A percentile compares a stretch with the other conserved stretches of the same genome.
phyloP scores from a whole-genome alignment of 2,888 invertebrate genomes.

The Himalopsyche tibetana region DNA sequence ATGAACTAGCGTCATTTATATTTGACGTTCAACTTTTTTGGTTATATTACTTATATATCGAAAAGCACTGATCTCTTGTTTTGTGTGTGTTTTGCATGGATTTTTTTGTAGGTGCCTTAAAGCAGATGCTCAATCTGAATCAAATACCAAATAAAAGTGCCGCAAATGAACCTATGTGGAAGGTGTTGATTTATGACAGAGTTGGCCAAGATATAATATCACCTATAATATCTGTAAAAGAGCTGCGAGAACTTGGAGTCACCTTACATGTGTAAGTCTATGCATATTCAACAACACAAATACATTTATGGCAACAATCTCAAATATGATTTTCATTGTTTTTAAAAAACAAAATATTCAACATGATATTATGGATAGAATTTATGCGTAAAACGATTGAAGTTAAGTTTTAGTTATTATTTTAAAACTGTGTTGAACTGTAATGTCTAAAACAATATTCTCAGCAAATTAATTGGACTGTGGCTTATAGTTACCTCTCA shows the following conservation, averaged over 20 bases:
- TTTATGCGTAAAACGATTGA: too few species aligned
- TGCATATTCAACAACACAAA: slow-evolving; percentile 46
- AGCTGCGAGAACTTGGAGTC: slow-evolving; percentile 95
- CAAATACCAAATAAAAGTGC: slow-evolving; percentile 85
- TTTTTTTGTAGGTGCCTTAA: slow-evolving; percentile 87
- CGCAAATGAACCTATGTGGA: slow-evolving; percentile 94
- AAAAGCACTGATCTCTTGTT: neutral
- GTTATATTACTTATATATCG: slow-evolving; percentile 31
- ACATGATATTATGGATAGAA: too few species aligned
- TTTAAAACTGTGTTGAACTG: too few species aligned
- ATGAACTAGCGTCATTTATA: neutral
- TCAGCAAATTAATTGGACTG: too few species aligned
- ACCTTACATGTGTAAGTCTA: slow-evolving; percentile 95
- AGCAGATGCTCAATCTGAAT: slow-evolving; percentile 97
- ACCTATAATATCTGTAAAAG: slow-evolving; percentile 96
- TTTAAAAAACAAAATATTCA: too few species aligned
- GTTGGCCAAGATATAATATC: slow-evolving; percentile 99
- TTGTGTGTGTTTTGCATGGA: neutral
- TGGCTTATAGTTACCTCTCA: too few species aligned
- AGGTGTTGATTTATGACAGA: slow-evolving; percentile 96
- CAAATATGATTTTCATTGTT: too few species aligned
- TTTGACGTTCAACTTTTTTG: neutral
- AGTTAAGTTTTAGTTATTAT: too few species aligned
- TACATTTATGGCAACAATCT: neutral
- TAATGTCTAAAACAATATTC: too few species aligned